Conservation (phyloP, 2,797 vertebrate species). For the Apogon talboti region DNA sequence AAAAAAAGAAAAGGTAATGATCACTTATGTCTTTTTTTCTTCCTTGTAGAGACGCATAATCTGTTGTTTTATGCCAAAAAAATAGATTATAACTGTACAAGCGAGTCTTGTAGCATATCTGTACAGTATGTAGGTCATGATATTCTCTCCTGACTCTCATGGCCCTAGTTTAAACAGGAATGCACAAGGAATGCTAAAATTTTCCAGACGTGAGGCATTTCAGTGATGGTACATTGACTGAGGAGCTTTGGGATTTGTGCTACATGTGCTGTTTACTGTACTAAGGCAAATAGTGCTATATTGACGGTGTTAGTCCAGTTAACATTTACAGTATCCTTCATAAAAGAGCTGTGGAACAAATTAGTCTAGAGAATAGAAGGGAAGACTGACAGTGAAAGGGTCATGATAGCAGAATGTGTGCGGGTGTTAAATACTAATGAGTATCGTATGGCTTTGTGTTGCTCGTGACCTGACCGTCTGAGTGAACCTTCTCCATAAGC, state of each 20-base stretch:
- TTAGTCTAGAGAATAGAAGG: neutral
- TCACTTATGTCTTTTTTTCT: neutral
- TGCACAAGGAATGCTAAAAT: conserved; percentile 16
- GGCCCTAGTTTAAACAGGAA: conserved; percentile 7
- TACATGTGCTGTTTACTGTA: conserved; percentile 7
- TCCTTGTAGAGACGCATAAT: neutral
- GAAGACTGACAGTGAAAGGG: neutral
- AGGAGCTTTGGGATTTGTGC: conserved; percentile 12
- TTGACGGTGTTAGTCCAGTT: too few species aligned
- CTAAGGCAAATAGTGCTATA: conserved; percentile 10
- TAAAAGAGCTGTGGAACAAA: neutral
- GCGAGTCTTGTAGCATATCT: neutral
- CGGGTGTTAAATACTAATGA: conserved; percentile 20
- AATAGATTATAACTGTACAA: neutral
- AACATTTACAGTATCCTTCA: too few species aligned
- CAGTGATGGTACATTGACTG: conserved; percentile 6
- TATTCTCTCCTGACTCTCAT: conserved; percentile 18
- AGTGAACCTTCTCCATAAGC: neutral
- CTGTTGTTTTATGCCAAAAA: neutral
- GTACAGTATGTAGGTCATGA: conserved; percentile 26
- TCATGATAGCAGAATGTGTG: neutral
- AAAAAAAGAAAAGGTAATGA: neutral
- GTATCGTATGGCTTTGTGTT: conserved; percentile 17
- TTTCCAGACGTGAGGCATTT: conserved; percentile 5
- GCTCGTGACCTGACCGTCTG: conserved; percentile 8